A percentile compares a stretch with the other conserved stretches of the same genome.
Evolutionary conservation across 2,113 vertebrate genomes (phyloP).

Genomic region (Cyanoderma ruficeps): DNA sequence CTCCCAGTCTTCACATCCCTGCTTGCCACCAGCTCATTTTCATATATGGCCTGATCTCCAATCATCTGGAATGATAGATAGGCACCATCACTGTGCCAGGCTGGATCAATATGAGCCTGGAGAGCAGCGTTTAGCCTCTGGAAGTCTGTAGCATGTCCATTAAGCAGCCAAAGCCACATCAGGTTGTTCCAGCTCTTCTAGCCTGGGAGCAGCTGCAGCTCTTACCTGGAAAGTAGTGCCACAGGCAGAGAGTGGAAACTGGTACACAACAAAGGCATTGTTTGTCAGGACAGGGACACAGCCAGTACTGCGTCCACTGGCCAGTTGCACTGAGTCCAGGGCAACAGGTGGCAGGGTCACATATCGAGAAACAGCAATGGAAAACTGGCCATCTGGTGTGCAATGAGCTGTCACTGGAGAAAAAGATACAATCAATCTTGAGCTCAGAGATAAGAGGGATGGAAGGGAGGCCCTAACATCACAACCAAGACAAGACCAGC

Average conservation of each 20-base stretch:
- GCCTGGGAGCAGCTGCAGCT: neutral
- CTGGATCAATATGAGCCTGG: neutral
- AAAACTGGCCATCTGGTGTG: conserved; percentile 46
- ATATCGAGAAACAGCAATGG: conserved; percentile 37
- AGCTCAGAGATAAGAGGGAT: neutral
- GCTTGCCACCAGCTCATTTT: conserved; percentile 54
- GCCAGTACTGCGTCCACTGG: neutral
- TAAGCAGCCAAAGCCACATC: neutral
- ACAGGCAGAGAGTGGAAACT: conserved; percentile 63
- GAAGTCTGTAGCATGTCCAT: neutral
- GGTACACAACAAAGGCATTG: conserved; percentile 49
- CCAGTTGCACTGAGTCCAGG: conserved; percentile 55
- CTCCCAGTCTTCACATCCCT: neutral
- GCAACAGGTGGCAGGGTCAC: conserved; percentile 32
- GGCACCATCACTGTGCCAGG: neutral
- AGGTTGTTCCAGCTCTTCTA: neutral
- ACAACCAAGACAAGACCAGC: neutral
- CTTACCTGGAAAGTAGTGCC: conserved; percentile 65
- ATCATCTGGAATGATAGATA: neutral
- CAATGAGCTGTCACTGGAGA: conserved; percentile 66
- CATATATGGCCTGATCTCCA: conserved; percentile 39
- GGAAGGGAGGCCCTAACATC: neutral
- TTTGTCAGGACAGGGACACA: conserved; percentile 51
- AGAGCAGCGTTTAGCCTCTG: neutral
- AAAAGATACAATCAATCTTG: neutral